Base-by-base conservation (phyloP, 2,113 vertebrate species). In the Myiozetetes cayanensis region DNA sequence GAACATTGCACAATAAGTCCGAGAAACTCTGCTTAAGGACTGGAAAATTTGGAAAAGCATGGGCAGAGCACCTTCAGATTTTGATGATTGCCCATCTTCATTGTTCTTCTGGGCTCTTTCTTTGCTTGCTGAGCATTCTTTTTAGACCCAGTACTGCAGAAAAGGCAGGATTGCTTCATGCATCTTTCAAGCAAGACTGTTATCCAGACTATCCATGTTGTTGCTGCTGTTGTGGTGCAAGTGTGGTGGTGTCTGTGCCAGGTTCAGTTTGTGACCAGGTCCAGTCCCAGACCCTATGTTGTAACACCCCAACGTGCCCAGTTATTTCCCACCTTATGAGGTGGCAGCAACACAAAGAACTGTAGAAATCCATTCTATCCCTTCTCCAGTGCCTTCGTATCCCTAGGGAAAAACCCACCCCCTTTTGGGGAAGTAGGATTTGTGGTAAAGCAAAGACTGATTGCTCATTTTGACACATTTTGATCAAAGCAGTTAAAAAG, bases 401-500 rank as follows among this genome's bases (percentile, higher is more conserved):
- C 68, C n/a, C 63, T 49, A 47, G 86, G 41, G 72, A 70, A 94
- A 94, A 86, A 76, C 56, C 41, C 55, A 79, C 27, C 37, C 58
- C 30, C 24, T 76, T 65, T 35, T 10, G 37, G 39, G 63, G 75
- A 92, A 55, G 53, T 24, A 61, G 27, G 27, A 61, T 94, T 88
- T 93, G 85, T 72, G 79, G 56, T 93, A 50, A 92, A 79, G 47
- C 9, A 11, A 68, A 88, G 53, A 43, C 15, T 6, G 2, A 35
- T 92, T n/a, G 39, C 80, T 94, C 44, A 43, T 90, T 92, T 88
- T 85, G 35, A 72, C 82, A 59, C 4, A 0, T 92, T 95, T 91
- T 79, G 66, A 87, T 91, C 74, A 72, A 93, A 96, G 87, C 44
- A n/a, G 16, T 85, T 94, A 75, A 63, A 67, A 89, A 91, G 24